These are phyloP conservation scores for Anableps anableps DNA, from an alignment of 2,797 vertebrate genomes.

Conservation along the genomic window DNA sequence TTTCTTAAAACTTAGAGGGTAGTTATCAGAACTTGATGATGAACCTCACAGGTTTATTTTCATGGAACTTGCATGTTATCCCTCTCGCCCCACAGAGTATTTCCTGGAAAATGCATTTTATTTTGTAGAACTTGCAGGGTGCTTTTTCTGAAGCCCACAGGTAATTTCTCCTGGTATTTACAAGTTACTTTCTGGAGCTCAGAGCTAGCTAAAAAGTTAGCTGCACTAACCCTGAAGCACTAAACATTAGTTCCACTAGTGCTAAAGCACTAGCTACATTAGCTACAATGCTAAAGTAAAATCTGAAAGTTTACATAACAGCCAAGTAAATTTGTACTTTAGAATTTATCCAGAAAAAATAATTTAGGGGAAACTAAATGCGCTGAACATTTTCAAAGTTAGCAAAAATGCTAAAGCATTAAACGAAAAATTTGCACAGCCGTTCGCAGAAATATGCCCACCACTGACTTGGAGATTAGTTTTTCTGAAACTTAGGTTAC, in stretches of 20 bases:
- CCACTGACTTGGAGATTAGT: background rate
- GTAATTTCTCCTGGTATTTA: background rate
- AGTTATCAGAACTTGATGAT: no score
- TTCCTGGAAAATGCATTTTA: no score
- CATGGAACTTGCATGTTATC: no score
- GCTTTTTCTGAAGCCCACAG: background rate
- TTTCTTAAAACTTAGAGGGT: no score
- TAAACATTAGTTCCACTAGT: no score
- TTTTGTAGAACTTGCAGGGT: background rate
- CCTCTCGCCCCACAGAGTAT: no score
- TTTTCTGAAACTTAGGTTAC: background rate
- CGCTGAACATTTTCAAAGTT: background rate
- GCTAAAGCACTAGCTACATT: no score
- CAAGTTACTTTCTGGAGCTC: no score
- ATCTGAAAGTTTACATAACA: background rate
- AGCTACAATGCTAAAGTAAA: no score
- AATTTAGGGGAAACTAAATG: background rate
- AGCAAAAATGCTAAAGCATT: background rate
- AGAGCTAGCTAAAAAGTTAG: no score
- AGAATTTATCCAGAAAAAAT: background rate
- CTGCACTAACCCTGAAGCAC: no score
- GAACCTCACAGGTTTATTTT: no score
- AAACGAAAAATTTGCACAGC: background rate
- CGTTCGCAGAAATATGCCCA: background rate
- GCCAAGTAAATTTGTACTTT: background rate